A percentile compares a stretch with the other conserved stretches of the same genome.
Evolutionary conservation across 2,888 invertebrate genomes (phyloP).

Genomic region (Ischnura elegans): DNA sequence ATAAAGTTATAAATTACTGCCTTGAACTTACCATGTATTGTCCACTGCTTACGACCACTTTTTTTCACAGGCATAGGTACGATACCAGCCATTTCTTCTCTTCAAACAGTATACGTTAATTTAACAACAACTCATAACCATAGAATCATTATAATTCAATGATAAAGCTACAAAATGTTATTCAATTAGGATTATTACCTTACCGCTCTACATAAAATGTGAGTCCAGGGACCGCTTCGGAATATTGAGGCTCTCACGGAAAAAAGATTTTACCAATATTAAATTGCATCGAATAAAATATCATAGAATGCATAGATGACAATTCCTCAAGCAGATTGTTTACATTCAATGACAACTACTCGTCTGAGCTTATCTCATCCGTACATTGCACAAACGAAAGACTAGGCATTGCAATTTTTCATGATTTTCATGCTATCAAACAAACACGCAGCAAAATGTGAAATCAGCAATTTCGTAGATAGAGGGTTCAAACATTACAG

Average conservation of each 20-base stretch:
- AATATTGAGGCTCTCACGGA: too few relatives aligned
- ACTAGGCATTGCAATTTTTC: not conserved
- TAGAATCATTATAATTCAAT: not conserved
- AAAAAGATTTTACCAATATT: too few relatives aligned
- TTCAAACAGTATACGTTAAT: not conserved
- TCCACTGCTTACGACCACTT: constrained; percentile 88
- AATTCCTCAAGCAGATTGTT: not conserved
- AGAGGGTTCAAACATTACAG: too few relatives aligned
- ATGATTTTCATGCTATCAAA: not conserved
- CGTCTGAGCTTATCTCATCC: not conserved
- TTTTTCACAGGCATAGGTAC: constrained; percentile 80
- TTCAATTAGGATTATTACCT: not conserved
- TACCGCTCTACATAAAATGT: not conserved
- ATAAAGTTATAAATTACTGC: not conserved
- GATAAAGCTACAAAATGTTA: not conserved
- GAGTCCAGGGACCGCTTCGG: not conserved
- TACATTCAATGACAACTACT: too few relatives aligned
- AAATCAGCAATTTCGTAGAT: not conserved
- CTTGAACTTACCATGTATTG: constrained; percentile 83
- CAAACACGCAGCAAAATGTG: not conserved
- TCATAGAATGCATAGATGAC: not conserved
- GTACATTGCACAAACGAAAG: not conserved
- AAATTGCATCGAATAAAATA: not conserved
- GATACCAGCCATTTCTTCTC: constrained; percentile 81
- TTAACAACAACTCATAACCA: not conserved